phyloP scores from a whole-genome alignment of 2,797 vertebrate species.

The Pseudotriccus pelzelni region DNA sequence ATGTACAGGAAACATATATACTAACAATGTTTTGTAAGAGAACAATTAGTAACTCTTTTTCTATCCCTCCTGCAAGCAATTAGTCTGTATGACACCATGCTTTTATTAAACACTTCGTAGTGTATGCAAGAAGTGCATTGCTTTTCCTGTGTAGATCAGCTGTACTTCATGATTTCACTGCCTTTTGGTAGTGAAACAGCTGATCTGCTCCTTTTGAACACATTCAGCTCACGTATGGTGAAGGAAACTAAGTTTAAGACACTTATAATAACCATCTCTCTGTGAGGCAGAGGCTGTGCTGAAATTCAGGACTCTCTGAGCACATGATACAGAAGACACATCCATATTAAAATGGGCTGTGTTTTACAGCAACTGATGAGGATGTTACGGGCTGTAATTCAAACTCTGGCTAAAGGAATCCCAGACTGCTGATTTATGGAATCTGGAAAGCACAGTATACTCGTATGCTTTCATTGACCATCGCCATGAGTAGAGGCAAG shows the following conservation, averaged over 20 bases:
- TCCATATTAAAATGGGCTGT: neutral
- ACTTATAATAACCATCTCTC: neutral
- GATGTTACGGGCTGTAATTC: neutral
- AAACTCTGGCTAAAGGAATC: neutral
- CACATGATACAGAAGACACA: neutral
- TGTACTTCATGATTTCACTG: neutral
- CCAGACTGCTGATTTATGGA: neutral
- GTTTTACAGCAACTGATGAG: neutral
- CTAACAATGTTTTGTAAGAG: neutral
- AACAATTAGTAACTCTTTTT: neutral
- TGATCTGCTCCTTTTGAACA: neutral
- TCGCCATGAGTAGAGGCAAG: rapidly evolving
- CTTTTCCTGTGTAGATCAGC: neutral
- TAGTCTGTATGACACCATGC: neutral
- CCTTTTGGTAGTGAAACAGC: neutral
- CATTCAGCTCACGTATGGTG: neutral
- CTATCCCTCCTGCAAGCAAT: neutral
- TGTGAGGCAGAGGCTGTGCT: neutral
- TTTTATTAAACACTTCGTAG: neutral
- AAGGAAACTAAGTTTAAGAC: neutral
- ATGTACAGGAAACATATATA: neutral
- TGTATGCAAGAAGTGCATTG: neutral
- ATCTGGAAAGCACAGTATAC: neutral
- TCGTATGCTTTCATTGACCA: neutral
- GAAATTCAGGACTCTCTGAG: neutral